phyloP scores from a whole-genome alignment of 2,113 vertebrate species.

The Pionites leucogaster region DNA sequence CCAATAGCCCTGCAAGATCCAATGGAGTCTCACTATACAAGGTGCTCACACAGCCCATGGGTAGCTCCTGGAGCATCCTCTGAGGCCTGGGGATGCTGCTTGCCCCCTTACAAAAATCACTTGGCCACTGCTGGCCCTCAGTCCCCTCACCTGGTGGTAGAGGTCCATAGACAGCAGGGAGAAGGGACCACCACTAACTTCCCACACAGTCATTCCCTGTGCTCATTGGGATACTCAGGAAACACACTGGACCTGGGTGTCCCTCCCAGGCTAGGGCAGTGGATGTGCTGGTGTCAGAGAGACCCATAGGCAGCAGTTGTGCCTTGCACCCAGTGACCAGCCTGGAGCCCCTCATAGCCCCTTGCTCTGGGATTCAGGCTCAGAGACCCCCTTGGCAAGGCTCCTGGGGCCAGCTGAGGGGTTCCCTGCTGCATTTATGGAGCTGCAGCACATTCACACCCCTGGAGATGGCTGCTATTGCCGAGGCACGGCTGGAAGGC shows the following conservation, averaged over 20 bases:
- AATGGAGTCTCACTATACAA: fast-evolving
- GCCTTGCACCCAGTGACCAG: not conserved
- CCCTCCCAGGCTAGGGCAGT: not conserved
- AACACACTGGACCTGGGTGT: fast-evolving
- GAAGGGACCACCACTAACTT: not conserved
- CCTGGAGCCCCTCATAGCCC: not conserved
- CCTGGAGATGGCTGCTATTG: not conserved
- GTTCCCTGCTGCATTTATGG: fast-evolving
- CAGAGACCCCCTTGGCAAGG: not conserved
- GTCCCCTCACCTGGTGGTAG: fast-evolving
- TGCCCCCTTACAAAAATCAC: not conserved
- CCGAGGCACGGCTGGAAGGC: not conserved
- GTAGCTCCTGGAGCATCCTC: not conserved
- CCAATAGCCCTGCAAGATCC: conserved; percentile 63
- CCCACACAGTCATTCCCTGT: fast-evolving
- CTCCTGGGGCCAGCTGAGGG: not conserved
- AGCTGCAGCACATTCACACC: not conserved
- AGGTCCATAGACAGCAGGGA: not conserved
- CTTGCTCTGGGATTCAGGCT: not conserved
- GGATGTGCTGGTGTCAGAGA: fast-evolving
- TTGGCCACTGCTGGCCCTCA: not conserved
- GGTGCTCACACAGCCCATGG: not conserved
- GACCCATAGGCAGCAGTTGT: too few species aligned
- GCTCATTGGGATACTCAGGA: not conserved
- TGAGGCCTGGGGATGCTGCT: fast-evolving